These are phyloP conservation scores for Lepetodrilus schrolli DNA, from an alignment of 2,888 invertebrate genomes.

Conservation along the genomic window DNA sequence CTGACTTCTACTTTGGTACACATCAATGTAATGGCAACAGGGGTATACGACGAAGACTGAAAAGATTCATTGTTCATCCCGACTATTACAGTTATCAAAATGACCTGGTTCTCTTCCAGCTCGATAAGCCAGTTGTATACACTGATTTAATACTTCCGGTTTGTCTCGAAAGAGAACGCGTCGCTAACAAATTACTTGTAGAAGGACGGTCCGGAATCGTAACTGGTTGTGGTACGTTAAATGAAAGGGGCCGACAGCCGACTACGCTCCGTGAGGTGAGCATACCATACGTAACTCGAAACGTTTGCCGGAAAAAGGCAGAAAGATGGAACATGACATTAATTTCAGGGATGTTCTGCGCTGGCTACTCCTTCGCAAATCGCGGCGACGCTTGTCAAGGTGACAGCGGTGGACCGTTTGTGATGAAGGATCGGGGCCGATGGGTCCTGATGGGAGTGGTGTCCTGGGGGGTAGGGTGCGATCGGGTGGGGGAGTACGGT, in stretches of 20 bases:
- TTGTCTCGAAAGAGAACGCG: conserved; percentile 45
- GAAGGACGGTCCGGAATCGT: conserved; percentile 42
- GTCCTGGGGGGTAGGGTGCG: conserved; percentile 59
- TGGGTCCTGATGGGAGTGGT: conserved; percentile 53
- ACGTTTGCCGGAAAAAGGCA: conserved; percentile 43
- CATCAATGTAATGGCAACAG: conserved; percentile 42
- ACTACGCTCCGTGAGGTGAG: conserved; percentile 41
- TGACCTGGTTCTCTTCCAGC: conserved; percentile 56
- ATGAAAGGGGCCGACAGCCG: conserved; percentile 36
- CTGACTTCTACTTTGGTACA: conserved; percentile 46
- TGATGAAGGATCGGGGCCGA: conserved; percentile 46
- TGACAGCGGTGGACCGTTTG: conserved; percentile 55
- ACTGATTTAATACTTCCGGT: conserved; percentile 48
- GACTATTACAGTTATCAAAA: conserved; percentile 47
- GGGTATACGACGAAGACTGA: conserved; percentile 39
- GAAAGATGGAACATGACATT: conserved; percentile 45
- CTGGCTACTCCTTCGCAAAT: conserved; percentile 50
- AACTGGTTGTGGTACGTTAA: conserved; percentile 45
- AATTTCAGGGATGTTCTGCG: conserved; percentile 57
- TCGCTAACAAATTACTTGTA: conserved; percentile 41
- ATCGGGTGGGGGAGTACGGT: conserved; percentile 51
- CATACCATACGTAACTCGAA: conserved; percentile 49
- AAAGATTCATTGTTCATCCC: conserved; percentile 43
- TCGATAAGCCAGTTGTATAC: conserved; percentile 47
- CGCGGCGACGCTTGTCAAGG: conserved; percentile 58